Conservation (phyloP, 2,888 invertebrate species). For the Mesoligia furuncula region DNA sequence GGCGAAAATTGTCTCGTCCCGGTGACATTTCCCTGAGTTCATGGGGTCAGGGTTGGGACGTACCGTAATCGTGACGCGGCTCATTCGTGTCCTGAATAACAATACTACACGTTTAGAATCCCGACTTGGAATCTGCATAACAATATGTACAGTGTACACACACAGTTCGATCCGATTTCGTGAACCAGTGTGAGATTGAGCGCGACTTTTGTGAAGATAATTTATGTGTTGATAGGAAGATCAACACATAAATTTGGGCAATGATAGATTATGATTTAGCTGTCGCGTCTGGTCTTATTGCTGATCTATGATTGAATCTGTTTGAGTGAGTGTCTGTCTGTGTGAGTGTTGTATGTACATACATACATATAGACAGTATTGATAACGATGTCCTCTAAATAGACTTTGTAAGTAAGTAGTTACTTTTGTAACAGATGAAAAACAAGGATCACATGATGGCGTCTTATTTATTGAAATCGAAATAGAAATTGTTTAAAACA, state of each 20-base stretch:
- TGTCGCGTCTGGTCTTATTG: constrained; percentile 29
- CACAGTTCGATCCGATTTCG: constrained; percentile 65
- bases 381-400: constrained; percentile 15
- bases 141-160: constrained; percentile 70
- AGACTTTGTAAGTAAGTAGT: background rate
- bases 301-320: constrained; percentile 39
- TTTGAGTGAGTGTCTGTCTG: no score
- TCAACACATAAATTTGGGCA: no score
- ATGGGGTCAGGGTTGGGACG: constrained; percentile 86
- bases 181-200: constrained; percentile 58
- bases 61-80: constrained; percentile 80
- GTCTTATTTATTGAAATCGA: constrained; percentile 35
- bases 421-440: constrained; percentile 19
- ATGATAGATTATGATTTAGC: constrained; percentile 24
- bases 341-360: no score
- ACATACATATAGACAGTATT: background rate
- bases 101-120: constrained; percentile 79
- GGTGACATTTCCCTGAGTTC: constrained; percentile 86
- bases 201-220: constrained; percentile 56
- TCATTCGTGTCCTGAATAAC: constrained; percentile 83
- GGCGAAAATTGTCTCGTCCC: constrained; percentile 71
- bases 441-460: constrained; percentile 36
- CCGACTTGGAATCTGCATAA: constrained; percentile 80
- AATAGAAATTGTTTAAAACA: constrained; percentile 49
- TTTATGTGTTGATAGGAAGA: constrained; percentile 50